A percentile compares a stretch with the other conserved stretches of the same genome.
These are phyloP conservation scores for Raja brachyura DNA, from an alignment of 2,113 vertebrate genomes.

Conservation along the genomic window DNA sequence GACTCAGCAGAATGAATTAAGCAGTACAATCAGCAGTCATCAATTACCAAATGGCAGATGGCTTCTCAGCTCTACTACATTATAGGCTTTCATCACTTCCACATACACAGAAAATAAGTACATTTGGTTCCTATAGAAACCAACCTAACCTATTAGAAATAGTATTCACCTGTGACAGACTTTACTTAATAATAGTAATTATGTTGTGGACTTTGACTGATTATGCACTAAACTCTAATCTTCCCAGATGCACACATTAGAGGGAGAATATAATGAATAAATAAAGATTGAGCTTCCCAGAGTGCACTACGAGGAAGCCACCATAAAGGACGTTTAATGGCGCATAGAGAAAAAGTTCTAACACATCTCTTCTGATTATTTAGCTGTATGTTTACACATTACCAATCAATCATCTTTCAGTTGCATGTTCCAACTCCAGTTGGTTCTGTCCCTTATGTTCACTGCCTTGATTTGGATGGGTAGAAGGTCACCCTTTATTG, in stretches of 20 bases:
- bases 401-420: neutral
- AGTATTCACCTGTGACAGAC: neutral
- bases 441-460: too few species aligned
- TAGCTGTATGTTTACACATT: neutral
- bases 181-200: constrained; percentile 33
- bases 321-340: neutral
- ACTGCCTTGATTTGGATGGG: neutral
- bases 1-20: neutral
- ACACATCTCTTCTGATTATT: neutral
- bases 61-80: neutral
- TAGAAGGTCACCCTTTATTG: neutral
- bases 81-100: neutral
- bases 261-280: constrained; percentile 5
- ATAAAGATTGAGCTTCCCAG: neutral
- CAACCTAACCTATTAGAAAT: constrained; percentile 1
- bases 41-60: neutral
- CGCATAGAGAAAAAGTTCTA: neutral
- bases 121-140: constrained; percentile 23
- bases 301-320: neutral
- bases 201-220: neutral
- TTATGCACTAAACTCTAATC: constrained; percentile 32
- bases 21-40: neutral
- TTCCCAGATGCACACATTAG: neutral
- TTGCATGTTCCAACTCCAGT: neutral
- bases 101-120: neutral